Evolutionary conservation across 2,888 invertebrate genomes (phyloP).

Genomic region (Euspilapteryx auroguttella): DNA sequence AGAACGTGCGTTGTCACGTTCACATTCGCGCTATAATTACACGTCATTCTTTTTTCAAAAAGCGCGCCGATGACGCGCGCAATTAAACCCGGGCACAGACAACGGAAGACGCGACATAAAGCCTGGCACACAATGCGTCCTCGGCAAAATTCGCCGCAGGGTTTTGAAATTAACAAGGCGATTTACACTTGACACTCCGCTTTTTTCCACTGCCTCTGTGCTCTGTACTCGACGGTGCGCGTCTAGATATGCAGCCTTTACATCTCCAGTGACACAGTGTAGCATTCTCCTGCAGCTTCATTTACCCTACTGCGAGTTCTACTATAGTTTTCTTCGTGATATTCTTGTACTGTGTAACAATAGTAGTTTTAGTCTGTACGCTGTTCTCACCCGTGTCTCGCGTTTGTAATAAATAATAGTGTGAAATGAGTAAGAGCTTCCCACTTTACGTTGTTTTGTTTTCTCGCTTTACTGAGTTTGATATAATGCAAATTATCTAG

Average conservation of each 20-base stretch:
- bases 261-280: no score
- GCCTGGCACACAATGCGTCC: constrained; percentile 57
- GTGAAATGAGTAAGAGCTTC: no score
- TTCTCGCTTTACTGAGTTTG: no score
- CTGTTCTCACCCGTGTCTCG: no score
- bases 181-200: constrained; percentile 60
- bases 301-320: no score
- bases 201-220: constrained; percentile 29
- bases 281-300: no score
- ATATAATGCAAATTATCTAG: no score
- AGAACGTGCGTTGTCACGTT: constrained; percentile 58
- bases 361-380: no score
- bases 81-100: constrained; percentile 60
- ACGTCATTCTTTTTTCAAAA: constrained; percentile 62
- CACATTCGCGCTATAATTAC: constrained; percentile 61
- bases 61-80: constrained; percentile 59
- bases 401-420: no score
- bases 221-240: neutral
- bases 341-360: no score
- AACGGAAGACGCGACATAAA: constrained; percentile 59
- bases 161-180: constrained; percentile 60
- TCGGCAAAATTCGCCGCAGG: constrained; percentile 60
- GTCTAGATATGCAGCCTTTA: neutral
- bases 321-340: no score
- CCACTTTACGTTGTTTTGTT: no score